These are phyloP conservation scores for Takifugu ocellatus DNA, from an alignment of 2,797 vertebrate genomes.

Conservation along the genomic window DNA sequence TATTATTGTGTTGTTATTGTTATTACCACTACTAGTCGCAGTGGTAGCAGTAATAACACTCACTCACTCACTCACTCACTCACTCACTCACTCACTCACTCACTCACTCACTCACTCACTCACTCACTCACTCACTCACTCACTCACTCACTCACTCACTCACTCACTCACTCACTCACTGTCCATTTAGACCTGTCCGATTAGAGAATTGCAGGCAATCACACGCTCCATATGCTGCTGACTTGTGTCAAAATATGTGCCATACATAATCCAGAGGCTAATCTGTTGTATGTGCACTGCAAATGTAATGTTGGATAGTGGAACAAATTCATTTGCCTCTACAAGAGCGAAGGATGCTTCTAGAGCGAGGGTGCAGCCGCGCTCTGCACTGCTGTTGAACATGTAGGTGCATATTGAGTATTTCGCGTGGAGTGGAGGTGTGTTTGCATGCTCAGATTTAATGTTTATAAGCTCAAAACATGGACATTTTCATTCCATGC, in stretches of 20 bases:
- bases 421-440: neutral
- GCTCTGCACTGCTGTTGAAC: conserved; percentile 3
- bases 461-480: conserved; percentile 19
- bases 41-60: neutral
- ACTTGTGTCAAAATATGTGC: conserved; percentile 22
- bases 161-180: conserved; percentile 12
- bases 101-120: conserved; percentile 7
- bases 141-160: conserved; percentile 12
- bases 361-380: no score
- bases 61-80: conserved; percentile 7
- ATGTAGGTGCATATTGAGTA: no score
- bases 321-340: conserved; percentile 12
- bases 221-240: conserved; percentile 16
- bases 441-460: conserved; percentile 5
- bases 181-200: conserved; percentile 65
- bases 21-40: no score
- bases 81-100: conserved; percentile 4
- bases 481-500: conserved; percentile 2
- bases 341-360: conserved; percentile 12
- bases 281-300: conserved; percentile 26
- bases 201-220: conserved; percentile 48
- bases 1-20: no score
- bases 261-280: conserved; percentile 4
- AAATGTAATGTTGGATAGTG: conserved; percentile 19
- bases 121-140: conserved; percentile 5